Percentiles rank a stretch among this genome's conserved stretches.
These are phyloP conservation scores for Psylliodes chrysocephalus DNA, from an alignment of 2,888 invertebrate genomes.

Conservation along the genomic window DNA sequence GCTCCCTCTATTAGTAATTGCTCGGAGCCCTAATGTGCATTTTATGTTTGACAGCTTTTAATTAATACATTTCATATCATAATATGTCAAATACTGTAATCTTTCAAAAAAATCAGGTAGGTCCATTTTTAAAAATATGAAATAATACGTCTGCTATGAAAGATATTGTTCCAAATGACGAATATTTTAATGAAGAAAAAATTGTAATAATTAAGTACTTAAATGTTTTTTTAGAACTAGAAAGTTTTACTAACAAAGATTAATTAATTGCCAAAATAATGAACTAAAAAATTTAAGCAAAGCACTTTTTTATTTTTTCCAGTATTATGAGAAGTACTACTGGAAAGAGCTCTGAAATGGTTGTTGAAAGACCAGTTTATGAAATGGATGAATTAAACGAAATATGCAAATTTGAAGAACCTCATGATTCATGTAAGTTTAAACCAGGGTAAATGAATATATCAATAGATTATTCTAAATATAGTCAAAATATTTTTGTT, in stretches of 20 bases:
- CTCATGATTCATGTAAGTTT: conserved; percentile 52
- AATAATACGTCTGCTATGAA: too few relatives aligned
- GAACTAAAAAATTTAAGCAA: background rate
- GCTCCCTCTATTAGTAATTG: too few relatives aligned
- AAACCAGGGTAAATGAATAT: conserved; percentile 60
- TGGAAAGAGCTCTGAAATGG: conserved; percentile 47
- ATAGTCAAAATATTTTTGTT: conserved; percentile 34
- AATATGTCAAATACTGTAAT: too few relatives aligned
- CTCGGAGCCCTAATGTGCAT: too few relatives aligned
- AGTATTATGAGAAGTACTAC: conserved; percentile 54
- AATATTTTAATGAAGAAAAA: conserved; percentile 9
- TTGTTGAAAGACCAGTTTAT: conserved; percentile 73
- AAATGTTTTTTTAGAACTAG: too few relatives aligned
- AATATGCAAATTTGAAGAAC: conserved; percentile 71
- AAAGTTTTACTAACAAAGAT: too few relatives aligned
- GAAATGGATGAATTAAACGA: conserved; percentile 74
- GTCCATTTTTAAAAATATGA: background rate
- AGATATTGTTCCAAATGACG: too few relatives aligned
- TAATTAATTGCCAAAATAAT: background rate
- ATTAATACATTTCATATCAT: too few relatives aligned
- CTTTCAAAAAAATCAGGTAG: background rate
- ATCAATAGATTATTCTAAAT: background rate
- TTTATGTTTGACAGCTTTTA: too few relatives aligned
- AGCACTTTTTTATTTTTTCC: conserved; percentile 31
- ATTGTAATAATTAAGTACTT: background rate